Conservation (phyloP, 2,888 invertebrate species). For the Pinctada fucata region DNA sequence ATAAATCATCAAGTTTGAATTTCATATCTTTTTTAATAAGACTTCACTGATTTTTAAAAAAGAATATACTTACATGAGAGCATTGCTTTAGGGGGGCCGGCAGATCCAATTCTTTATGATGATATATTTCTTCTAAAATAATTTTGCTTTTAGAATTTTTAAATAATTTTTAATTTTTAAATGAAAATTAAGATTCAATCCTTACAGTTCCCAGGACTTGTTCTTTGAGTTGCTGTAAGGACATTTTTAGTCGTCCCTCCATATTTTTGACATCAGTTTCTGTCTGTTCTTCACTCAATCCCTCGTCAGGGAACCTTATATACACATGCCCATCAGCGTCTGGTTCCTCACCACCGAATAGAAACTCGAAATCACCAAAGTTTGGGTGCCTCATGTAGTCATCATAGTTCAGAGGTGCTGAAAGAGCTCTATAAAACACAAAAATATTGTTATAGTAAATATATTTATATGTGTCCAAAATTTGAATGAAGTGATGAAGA, state of each 20-base stretch:
- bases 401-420: slow-evolving; percentile 71
- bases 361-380: slow-evolving; percentile 70
- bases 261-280: slow-evolving; percentile 73
- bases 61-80: too few relatives aligned
- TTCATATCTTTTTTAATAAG: background rate
- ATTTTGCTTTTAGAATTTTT: too few relatives aligned
- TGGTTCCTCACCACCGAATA: slow-evolving; percentile 70
- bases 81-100: background rate
- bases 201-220: slow-evolving; percentile 70
- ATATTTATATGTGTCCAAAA: background rate
- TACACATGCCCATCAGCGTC: slow-evolving; percentile 66
- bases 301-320: slow-evolving; percentile 71
- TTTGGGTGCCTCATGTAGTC: slow-evolving; percentile 63
- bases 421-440: slow-evolving; percentile 59
- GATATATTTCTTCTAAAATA: too few relatives aligned
- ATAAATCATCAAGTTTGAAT: background rate
- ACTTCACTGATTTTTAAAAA: too few relatives aligned
- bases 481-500: background rate
- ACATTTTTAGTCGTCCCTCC: slow-evolving; percentile 74
- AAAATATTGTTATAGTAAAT: background rate
- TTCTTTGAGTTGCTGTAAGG: slow-evolving; percentile 75
- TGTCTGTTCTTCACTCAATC: slow-evolving; percentile 72
- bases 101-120: too few relatives aligned
- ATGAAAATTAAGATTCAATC: too few relatives aligned
- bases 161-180: too few relatives aligned